Conservation (phyloP, 2,797 vertebrate genomes). For the Hypotaenidia philippensis region DNA sequence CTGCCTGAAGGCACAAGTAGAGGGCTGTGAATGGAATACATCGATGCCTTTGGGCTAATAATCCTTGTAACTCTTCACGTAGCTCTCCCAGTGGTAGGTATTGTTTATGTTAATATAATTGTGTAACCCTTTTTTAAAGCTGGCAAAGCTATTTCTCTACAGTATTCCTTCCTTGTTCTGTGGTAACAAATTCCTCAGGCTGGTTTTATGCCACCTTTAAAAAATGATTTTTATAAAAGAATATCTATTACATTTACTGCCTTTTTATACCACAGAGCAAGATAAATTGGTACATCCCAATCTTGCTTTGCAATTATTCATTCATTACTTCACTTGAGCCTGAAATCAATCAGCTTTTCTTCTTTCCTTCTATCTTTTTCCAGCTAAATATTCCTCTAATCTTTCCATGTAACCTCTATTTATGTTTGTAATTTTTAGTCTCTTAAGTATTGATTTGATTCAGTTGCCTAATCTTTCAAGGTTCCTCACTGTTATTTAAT, state of each 20-base stretch:
- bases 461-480: neutral
- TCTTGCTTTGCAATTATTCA: conserved; percentile 9
- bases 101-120: conserved; percentile 47
- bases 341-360: conserved; percentile 29
- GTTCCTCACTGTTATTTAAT: neutral
- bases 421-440: neutral
- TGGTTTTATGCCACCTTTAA: conserved; percentile 22
- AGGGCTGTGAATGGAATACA: neutral
- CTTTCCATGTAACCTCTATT: neutral
- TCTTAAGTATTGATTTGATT: conserved; percentile 1
- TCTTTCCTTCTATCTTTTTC: neutral
- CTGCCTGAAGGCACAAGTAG: neutral
- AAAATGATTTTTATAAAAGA: conserved; percentile 23
- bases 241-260: neutral
- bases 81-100: neutral
- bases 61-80: neutral
- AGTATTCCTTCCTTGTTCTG: neutral
- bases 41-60: neutral
- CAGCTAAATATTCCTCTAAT: conserved; percentile 28
- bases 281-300: neutral
- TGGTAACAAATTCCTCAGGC: conserved; percentile 27
- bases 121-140: conserved; percentile 27
- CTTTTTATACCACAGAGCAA: neutral
- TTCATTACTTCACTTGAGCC: neutral
- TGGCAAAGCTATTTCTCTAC: neutral